Conservation (phyloP, 2,888 invertebrate genomes). For the Drosophila anceps region DNA sequence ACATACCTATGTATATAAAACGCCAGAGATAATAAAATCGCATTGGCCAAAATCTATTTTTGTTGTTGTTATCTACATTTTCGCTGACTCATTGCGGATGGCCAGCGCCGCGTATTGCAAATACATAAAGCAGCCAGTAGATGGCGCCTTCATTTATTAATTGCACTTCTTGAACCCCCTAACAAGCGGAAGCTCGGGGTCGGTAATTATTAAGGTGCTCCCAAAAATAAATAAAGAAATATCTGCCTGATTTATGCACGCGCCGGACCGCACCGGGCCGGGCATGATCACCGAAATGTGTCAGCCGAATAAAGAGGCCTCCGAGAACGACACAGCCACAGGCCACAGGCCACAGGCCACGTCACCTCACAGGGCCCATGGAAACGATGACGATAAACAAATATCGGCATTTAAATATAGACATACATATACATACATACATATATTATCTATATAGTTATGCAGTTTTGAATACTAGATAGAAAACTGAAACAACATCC, state of each 20-base stretch:
- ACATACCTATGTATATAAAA: too few species aligned
- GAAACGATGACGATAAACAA: background rate
- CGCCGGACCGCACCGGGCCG: background rate
- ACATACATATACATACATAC: background rate
- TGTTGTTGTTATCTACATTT: background rate
- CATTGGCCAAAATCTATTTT: background rate
- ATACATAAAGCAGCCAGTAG: slow-evolving; percentile 14
- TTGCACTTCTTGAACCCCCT: background rate
- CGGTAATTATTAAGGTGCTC: slow-evolving; percentile 6
- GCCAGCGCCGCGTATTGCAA: slow-evolving; percentile 7
- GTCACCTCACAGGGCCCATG: slow-evolving; percentile 8
- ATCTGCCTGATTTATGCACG: slow-evolving; percentile 22
- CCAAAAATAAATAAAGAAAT: slow-evolving; percentile 10
- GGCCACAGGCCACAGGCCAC: too few species aligned
- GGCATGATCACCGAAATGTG: slow-evolving; percentile 27
- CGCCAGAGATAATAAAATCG: background rate
- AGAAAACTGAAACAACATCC: background rate
- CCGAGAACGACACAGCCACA: slow-evolving; percentile 29
- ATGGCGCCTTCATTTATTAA: slow-evolving; percentile 15
- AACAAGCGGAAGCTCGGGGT: slow-evolving; percentile 6
- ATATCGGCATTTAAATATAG: background rate
- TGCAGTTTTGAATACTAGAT: background rate
- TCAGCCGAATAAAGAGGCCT: slow-evolving; percentile 22
- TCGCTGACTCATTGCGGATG: slow-evolving; percentile 12
- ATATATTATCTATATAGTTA: background rate